phyloP scores from a whole-genome alignment of 2,113 vertebrate species.

The Carassius auratus region DNA sequence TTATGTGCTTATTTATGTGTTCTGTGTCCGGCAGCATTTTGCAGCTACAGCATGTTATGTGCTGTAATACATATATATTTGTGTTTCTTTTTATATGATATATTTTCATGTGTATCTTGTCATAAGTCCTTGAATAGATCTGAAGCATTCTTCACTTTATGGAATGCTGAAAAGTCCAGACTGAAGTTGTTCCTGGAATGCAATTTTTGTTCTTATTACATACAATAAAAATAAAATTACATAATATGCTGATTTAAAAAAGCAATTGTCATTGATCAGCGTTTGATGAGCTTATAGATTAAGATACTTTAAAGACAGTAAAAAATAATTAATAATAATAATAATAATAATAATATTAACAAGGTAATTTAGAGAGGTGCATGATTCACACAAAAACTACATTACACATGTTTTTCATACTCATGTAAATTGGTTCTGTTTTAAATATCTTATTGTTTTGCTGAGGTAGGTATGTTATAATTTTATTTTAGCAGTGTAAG shows the following conservation, averaged over 20 bases:
- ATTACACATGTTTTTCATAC: no score
- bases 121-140: background rate
- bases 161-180: background rate
- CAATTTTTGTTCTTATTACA: no score
- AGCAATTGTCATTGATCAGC: no score
- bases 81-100: background rate
- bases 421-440: no score
- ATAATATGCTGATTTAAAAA: background rate
- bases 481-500: background rate
- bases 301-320: background rate
- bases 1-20: constrained; percentile 33
- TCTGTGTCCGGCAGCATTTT: background rate
- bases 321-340: no score
- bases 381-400: no score
- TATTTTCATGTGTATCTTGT: background rate
- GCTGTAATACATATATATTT: background rate
- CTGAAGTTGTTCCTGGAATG: no score
- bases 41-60: background rate
- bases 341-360: no score
- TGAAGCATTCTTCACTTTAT: background rate
- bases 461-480: background rate
- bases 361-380: no score
- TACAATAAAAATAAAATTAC: no score
- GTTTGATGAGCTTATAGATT: background rate
- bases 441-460: no score